Percentiles rank a stretch among this genome's conserved stretches.
Evolutionary conservation across 64 coral and sea anemone genomes (phyloP).

Genomic region (Dendronephthya gigantea): DNA sequence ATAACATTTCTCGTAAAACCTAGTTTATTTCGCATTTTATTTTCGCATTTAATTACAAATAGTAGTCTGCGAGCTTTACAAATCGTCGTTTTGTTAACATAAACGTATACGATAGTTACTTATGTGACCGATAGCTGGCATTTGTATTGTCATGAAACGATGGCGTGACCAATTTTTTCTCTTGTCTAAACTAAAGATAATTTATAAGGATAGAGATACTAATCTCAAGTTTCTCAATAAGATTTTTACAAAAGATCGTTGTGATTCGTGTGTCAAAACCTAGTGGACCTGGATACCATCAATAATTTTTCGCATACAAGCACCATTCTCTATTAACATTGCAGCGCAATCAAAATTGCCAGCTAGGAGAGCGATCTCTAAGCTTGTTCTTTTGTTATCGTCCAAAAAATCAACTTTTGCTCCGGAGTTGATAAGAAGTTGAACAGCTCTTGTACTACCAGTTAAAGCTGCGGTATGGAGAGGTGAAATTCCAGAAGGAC

Average conservation of each 20-base stretch:
- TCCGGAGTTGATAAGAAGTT: background rate
- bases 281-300: background rate
- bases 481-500: background rate
- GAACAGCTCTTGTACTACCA: background rate
- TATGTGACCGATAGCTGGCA: too few species aligned
- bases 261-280: background rate
- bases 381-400: background rate
- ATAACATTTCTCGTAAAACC: too few species aligned
- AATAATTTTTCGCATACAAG: background rate
- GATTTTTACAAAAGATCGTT: too few species aligned
- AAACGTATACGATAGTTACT: too few species aligned
- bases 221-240: background rate
- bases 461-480: background rate
- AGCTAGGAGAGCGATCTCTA: background rate
- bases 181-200: background rate
- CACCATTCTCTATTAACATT: background rate
- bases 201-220: background rate
- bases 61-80: too few species aligned
- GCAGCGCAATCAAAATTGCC: slow-evolving; percentile 8
- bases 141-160: too few species aligned
- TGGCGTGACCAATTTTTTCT: background rate
- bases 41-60: too few species aligned
- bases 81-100: too few species aligned
- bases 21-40: too few species aligned
- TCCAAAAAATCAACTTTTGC: background rate